Conservation (phyloP, 1,140 invertebrate species). For the Ditylenchus dipsaci region DNA sequence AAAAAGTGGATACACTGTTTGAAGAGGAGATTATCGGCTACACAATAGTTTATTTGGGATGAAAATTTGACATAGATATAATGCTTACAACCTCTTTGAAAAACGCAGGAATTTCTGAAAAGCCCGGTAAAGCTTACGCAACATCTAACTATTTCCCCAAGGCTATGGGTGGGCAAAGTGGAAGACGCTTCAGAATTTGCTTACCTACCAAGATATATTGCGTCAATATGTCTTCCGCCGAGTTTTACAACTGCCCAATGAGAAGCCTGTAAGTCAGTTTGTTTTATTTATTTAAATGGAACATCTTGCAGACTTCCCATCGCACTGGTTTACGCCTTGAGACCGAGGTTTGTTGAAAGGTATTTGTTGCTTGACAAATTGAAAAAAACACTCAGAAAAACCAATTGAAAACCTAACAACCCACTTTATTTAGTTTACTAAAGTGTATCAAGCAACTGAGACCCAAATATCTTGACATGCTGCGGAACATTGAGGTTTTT, state of each 20-base stretch:
- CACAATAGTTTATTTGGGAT: no score
- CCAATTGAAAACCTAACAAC: constrained; percentile 64
- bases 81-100: no score
- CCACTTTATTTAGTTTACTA: not conserved
- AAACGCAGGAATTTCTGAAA: no score
- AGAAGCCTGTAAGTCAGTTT: constrained; percentile 36
- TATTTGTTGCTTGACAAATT: constrained; percentile 78
- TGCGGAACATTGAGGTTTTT: constrained; percentile 69
- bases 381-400: no score
- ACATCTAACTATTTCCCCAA: no score
- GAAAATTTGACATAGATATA: no score
- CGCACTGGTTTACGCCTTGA: constrained; percentile 86
- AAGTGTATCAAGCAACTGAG: constrained; percentile 72
- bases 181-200: constrained; percentile 82
- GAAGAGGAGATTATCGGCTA: no score
- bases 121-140: no score
- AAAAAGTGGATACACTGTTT: no score
- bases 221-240: constrained; percentile 84
- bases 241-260: constrained; percentile 80
- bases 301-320: not conserved
- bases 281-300: not conserved
- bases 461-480: constrained; percentile 84
- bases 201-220: constrained; percentile 90
- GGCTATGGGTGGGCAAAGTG: constrained; percentile 71
- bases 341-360: constrained; percentile 91